phyloP scores from a whole-genome alignment of 2,113 vertebrate species.

The Limanda limanda region DNA sequence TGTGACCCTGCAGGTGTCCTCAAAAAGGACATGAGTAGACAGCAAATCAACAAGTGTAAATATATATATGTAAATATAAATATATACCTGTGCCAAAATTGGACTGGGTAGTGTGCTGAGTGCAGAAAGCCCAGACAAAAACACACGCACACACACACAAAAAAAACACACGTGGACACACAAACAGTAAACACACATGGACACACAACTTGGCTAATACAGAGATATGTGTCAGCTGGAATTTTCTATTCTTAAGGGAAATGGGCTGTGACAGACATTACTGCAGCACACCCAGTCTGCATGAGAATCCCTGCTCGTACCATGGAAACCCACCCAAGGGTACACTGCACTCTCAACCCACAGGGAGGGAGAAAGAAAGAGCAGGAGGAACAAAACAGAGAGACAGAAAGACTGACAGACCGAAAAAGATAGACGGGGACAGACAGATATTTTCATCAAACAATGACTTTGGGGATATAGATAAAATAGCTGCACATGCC shows the following conservation, averaged over 20 bases:
- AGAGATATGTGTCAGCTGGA: slow-evolving; percentile 60
- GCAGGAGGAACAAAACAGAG: not conserved
- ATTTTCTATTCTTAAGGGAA: slow-evolving; percentile 69
- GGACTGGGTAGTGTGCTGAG: slow-evolving; percentile 2
- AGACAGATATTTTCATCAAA: not conserved
- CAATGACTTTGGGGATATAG: slow-evolving; percentile 18
- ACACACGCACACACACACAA: slow-evolving; percentile 20
- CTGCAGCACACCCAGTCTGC: slow-evolving; percentile 60
- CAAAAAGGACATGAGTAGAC: not conserved
- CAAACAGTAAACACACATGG: slow-evolving; percentile 7
- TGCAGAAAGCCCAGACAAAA: slow-evolving; percentile 11
- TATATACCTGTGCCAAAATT: not conserved
- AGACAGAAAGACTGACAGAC: not conserved
- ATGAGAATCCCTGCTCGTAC: slow-evolving; percentile 45
- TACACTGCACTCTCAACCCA: slow-evolving; percentile 33
- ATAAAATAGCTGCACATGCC: slow-evolving; percentile 1
- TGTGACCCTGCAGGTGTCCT: not conserved
- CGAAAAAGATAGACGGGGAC: not conserved
- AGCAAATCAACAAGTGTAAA: no score
- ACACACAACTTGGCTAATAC: slow-evolving; percentile 41
- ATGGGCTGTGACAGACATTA: slow-evolving; percentile 72
- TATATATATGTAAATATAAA: no score
- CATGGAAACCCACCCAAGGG: slow-evolving; percentile 59
- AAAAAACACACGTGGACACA: not conserved
- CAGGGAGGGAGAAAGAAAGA: not conserved